A percentile compares a stretch with the other conserved stretches of the same genome.
Conservation (phyloP, 2,113 vertebrate species). For the Callionymus lyra region DNA sequence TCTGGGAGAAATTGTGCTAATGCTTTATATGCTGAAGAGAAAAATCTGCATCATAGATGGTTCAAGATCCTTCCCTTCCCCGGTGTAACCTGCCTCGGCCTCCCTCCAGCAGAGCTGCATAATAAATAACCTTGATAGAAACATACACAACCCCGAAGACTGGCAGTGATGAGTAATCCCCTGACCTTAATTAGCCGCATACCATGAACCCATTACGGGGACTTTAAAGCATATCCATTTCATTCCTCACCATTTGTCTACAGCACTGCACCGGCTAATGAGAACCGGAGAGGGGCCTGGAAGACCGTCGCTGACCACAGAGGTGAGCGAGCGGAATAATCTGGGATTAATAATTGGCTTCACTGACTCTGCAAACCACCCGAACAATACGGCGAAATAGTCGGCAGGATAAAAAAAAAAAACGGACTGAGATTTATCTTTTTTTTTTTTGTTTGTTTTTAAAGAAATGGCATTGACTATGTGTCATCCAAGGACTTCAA, state of each 20-base stretch:
- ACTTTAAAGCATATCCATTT: conserved; percentile 65
- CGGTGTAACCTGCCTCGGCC: conserved; percentile 19
- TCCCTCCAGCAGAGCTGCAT: conserved; percentile 24
- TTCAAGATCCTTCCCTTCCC: conserved; percentile 18
- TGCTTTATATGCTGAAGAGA: too few relatives aligned
- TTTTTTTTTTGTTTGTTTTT: too few relatives aligned
- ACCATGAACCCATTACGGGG: conserved; percentile 59
- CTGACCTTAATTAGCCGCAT: conserved; percentile 65
- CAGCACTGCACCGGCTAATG: conserved; percentile 48
- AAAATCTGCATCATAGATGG: conserved; percentile 21
- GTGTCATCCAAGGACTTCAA: neutral
- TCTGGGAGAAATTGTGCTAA: too few relatives aligned
- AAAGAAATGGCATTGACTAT: too few relatives aligned
- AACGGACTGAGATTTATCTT: too few relatives aligned
- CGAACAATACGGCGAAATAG: conserved; percentile 20
- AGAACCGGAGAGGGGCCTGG: conserved; percentile 28
- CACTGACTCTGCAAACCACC: conserved; percentile 22
- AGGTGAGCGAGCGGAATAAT: conserved; percentile 23
- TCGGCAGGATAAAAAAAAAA: conserved; percentile 18
- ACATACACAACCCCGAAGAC: conserved; percentile 40
- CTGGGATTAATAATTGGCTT: conserved; percentile 22
- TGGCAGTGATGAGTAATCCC: conserved; percentile 47
- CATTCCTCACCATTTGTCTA: conserved; percentile 58
- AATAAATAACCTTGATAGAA: conserved; percentile 51
- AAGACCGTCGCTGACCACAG: conserved; percentile 14